A percentile compares a stretch with the other conserved stretches of the same genome.
Evolutionary conservation across 2,888 invertebrate species (phyloP).

Genomic region (Rhagonycha lutea): DNA sequence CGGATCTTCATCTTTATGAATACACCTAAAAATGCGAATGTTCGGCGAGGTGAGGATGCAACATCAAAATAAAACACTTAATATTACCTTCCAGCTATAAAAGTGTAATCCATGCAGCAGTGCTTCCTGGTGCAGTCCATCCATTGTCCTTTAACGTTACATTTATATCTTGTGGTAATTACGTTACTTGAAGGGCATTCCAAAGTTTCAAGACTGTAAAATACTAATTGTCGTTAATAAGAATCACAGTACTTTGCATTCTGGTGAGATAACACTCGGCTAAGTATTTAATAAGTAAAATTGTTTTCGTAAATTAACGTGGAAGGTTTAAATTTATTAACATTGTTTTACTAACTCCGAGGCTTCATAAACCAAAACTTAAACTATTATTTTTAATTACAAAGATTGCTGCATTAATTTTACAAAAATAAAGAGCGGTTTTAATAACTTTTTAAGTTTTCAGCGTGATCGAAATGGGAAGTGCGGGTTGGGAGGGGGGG

Average conservation of each 20-base stretch:
- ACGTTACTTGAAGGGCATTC: slow-evolving; percentile 66
- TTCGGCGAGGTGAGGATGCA: not conserved
- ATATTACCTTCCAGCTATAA: slow-evolving; percentile 63
- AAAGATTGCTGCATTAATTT: not conserved
- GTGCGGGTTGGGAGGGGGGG: not conserved
- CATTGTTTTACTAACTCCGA: not conserved
- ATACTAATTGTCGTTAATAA: not conserved
- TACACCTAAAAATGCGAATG: slow-evolving; percentile 56
- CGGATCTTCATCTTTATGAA: slow-evolving; percentile 64
- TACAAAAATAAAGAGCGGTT: not conserved
- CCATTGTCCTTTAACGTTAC: slow-evolving; percentile 62
- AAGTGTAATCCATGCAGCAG: slow-evolving; percentile 67
- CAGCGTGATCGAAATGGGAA: too few relatives aligned
- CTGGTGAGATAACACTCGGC: not conserved
- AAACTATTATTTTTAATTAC: not conserved
- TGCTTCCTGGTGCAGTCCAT: slow-evolving; percentile 65
- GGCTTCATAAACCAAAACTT: not conserved
- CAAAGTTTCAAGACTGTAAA: slow-evolving; percentile 49
- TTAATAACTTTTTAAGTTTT: not conserved
- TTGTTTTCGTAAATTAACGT: not conserved
- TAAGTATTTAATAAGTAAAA: not conserved
- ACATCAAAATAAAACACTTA: not conserved
- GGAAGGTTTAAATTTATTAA: not conserved
- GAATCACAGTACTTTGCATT: not conserved
- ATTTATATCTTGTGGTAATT: slow-evolving; percentile 64